These are phyloP conservation scores for Conchocele bisecta DNA, from an alignment of 2,888 invertebrate species.

Conservation along the genomic window DNA sequence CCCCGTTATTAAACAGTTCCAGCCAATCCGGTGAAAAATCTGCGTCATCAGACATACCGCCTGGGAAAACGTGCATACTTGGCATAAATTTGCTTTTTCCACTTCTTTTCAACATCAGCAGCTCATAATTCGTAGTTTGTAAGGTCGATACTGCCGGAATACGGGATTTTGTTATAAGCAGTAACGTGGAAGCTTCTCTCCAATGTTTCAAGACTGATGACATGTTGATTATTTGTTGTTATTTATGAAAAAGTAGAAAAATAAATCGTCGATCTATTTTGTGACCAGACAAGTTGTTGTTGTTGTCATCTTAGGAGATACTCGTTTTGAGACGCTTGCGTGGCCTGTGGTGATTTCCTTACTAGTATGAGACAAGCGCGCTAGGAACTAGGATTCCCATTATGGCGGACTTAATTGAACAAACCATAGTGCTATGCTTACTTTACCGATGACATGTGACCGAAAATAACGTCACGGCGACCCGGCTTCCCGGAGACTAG, in stretches of 20 bases:
- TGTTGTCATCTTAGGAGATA: too few species aligned
- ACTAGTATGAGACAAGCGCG: too few species aligned
- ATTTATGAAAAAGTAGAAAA: background rate
- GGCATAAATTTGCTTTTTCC: slow-evolving; percentile 89
- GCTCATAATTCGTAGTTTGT: slow-evolving; percentile 64
- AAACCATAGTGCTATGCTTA: too few species aligned
- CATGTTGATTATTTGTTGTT: slow-evolving; percentile 50
- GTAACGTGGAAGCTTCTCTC: slow-evolving; percentile 78
- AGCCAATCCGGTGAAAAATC: slow-evolving; percentile 90
- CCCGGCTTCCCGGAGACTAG: too few species aligned
- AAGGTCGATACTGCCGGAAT: slow-evolving; percentile 24
- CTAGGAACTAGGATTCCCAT: too few species aligned
- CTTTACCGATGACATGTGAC: too few species aligned
- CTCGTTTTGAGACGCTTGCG: too few species aligned
- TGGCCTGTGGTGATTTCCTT: too few species aligned
- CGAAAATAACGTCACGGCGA: too few species aligned
- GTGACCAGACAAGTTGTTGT: too few species aligned
- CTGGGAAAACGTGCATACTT: slow-evolving; percentile 93
- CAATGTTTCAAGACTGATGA: slow-evolving; percentile 72
- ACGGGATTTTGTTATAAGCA: slow-evolving; percentile 68
- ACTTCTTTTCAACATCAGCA: slow-evolving; percentile 86
- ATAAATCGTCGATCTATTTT: too few species aligned
- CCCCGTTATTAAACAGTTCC: slow-evolving; percentile 84
- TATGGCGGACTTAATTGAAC: too few species aligned
- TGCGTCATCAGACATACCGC: slow-evolving; percentile 88